Evolutionary conservation across 2,113 vertebrate species (phyloP).

Genomic region (Ranitomeya variabilis): DNA sequence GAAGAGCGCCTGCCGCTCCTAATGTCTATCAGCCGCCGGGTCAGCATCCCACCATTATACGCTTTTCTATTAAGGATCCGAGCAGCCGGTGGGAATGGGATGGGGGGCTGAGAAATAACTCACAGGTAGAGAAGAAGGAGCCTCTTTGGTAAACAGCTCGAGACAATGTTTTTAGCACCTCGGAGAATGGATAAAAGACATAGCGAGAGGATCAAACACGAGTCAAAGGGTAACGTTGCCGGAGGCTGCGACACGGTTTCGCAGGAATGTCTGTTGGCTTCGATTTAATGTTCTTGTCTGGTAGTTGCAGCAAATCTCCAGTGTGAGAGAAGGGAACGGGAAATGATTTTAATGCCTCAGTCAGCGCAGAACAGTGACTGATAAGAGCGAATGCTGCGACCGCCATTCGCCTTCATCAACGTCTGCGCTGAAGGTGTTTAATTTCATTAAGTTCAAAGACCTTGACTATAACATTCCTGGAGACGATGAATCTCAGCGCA

Average conservation of each 20-base stretch:
- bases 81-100: background rate
- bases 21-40: conserved; percentile 8
- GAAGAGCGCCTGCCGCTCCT: background rate
- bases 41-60: conserved; percentile 29
- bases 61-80: background rate
- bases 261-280: conserved; percentile 32
- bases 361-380: conserved; percentile 36
- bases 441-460: conserved; percentile 40
- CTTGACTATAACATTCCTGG: conserved; percentile 29
- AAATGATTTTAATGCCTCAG: conserved; percentile 33
- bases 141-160: conserved; percentile 20
- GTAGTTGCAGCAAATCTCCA: background rate
- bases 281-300: conserved; percentile 21
- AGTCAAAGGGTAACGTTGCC: conserved; percentile 12
- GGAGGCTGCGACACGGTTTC: background rate
- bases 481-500: conserved; percentile 6
- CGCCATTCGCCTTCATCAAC: background rate
- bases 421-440: background rate
- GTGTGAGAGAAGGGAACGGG: conserved; percentile 1
- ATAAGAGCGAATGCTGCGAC: background rate
- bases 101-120: background rate
- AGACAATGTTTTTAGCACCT: conserved; percentile 41
- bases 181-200: background rate
- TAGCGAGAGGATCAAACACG: conserved; percentile 3
- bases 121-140: conserved; percentile 21